phyloP scores from a whole-genome alignment of 2,113 vertebrate species.

The Cephalopholis sonnerati region DNA sequence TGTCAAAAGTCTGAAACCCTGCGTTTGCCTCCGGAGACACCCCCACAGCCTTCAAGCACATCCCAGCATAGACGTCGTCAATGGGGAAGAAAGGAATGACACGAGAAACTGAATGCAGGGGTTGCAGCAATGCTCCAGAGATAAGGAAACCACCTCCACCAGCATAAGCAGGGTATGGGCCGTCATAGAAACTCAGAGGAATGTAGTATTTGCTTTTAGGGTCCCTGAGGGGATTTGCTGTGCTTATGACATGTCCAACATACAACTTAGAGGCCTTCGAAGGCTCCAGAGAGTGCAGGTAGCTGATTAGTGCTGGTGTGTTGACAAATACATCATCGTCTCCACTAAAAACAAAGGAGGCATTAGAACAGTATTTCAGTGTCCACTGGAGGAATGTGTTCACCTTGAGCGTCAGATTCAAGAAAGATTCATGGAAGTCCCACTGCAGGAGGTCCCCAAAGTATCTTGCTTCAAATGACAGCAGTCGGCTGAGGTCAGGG shows the following conservation, averaged over 20 bases:
- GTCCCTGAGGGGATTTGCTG: conserved; percentile 79
- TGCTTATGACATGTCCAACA: conserved; percentile 82
- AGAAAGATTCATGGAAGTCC: conserved; percentile 85
- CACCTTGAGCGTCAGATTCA: conserved; percentile 85
- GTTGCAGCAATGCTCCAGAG: conserved; percentile 64
- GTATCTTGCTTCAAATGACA: conserved; percentile 77
- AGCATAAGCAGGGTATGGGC: conserved; percentile 83
- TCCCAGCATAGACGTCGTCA: conserved; percentile 88
- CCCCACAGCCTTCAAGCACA: conserved; percentile 82
- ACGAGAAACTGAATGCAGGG: conserved; percentile 52
- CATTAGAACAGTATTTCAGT: conserved; percentile 64
- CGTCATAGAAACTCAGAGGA: conserved; percentile 78
- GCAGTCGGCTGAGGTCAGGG: conserved; percentile 70
- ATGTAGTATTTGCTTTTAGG: conserved; percentile 87
- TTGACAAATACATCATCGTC: conserved; percentile 91
- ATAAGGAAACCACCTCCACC: conserved; percentile 87
- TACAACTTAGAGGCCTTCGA: conserved; percentile 76
- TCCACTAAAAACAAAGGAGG: conserved; percentile 85
- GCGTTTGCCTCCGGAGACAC: conserved; percentile 74
- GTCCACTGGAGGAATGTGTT: conserved; percentile 83
- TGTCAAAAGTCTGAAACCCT: conserved; percentile 81
- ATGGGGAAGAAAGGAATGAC: conserved; percentile 87
- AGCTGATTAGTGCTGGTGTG: conserved; percentile 79
- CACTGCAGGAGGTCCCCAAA: conserved; percentile 85
- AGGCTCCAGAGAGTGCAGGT: conserved; percentile 74